These are phyloP conservation scores for Heliothis peltigera DNA, from an alignment of 2,888 invertebrate species.

Conservation along the genomic window DNA sequence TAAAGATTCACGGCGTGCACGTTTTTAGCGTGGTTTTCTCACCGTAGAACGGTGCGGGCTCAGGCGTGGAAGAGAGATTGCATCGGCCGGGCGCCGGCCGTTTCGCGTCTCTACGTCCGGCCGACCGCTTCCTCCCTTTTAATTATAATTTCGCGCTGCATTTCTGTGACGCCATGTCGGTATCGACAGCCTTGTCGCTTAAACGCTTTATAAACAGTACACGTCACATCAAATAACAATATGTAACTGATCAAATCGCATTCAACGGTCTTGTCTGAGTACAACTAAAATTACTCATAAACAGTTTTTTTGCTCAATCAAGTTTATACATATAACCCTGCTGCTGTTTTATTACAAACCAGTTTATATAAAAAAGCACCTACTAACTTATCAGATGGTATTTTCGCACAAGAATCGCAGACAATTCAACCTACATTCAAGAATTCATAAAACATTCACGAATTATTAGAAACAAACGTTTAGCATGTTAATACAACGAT, in stretches of 20 bases:
- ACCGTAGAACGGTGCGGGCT: conserved; percentile 67
- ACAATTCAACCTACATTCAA: conserved; percentile 74
- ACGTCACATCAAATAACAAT: conserved; percentile 56
- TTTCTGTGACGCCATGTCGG: conserved; percentile 66
- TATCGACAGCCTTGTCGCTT: conserved; percentile 58
- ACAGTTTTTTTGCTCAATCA: conserved; percentile 27
- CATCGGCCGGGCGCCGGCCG: conserved; percentile 81
- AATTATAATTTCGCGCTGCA: conserved; percentile 83
- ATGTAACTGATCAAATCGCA: conserved; percentile 54
- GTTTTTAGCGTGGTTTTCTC: conserved; percentile 81
- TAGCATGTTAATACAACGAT: conserved; percentile 78
- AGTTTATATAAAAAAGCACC: conserved; percentile 44
- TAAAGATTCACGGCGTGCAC: conserved; percentile 78
- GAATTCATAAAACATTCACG: conserved; percentile 78
- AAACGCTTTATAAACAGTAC: conserved; percentile 60
- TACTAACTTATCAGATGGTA: conserved; percentile 45
- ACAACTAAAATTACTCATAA: conserved; percentile 34
- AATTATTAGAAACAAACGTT: conserved; percentile 77
- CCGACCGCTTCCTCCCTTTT: conserved; percentile 83
- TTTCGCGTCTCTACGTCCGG: conserved; percentile 82
- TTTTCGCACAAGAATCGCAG: conserved; percentile 57
- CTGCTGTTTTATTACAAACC: conserved; percentile 40
- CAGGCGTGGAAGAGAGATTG: conserved; percentile 77
- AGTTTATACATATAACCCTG: conserved; percentile 14
- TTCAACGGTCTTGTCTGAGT: conserved; percentile 29